Evolutionary conservation across 2,797 vertebrate species (phyloP), one percentile per base, ranked within the genome.

Genomic region (Sphenodon punctatus): DNA sequence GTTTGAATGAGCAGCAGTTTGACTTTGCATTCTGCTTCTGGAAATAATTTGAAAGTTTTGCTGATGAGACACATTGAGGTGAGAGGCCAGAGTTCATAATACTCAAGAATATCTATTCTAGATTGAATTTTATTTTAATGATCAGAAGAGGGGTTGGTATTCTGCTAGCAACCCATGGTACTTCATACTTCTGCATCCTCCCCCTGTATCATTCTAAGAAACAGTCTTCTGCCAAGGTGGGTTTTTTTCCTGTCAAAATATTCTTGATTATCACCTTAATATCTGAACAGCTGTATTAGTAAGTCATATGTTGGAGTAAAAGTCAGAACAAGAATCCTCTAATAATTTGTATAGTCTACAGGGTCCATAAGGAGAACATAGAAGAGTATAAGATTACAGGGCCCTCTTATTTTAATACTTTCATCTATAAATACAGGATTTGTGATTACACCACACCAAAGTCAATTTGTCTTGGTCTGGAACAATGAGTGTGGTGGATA

Each of bases 1-100:
- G 36, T 51, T 61, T 84, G 65, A 51, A 61, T 72, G 45, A 39
- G 36, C 67, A 48, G 77, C 53, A 79, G 45, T 16, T 34, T 79
- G 73, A 51, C 25, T 85, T 63, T 81, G 75, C 56, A 66, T 38
- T 16, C 17, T 79, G 86, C 87, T 76, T 67, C 77, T 87, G 80
- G 84, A 86, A 87, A 82, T 32, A 74, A 51, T 15, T 51, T 51
- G 14, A 84, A 56, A 78, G 71, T 70, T 78, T 86, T 0, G 0
- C 10, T 60, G 53, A 61, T 74, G 86, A 77, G 32, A 42, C 22
- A 70, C 85, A 77, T 75, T 70, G 56, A 80, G 83, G 42, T 61
- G 77, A 80, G 75, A 87, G 45, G 22, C 39, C 67, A 69, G 42
- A 66, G 73, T 23, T 72, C n/a, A 20, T 56, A 22, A 7, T 20